These are phyloP conservation scores for Nibea albiflora DNA, from an alignment of 2,113 vertebrate species.

Conservation along the genomic window DNA sequence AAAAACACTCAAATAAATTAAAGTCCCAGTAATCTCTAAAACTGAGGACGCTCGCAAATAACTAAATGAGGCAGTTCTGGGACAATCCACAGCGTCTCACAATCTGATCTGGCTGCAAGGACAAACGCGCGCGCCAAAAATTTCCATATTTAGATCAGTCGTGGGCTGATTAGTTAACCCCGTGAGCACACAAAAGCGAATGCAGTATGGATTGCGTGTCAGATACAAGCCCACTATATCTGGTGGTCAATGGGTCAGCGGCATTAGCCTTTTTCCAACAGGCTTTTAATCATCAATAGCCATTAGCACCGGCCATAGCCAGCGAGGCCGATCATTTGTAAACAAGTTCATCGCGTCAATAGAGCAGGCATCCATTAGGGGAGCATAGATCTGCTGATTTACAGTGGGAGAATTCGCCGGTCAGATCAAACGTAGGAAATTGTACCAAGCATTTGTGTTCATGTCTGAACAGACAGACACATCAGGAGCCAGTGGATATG, in stretches of 20 bases:
- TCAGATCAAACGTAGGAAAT: not conserved
- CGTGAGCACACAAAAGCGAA: not conserved
- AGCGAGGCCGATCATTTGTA: slow-evolving; percentile 65
- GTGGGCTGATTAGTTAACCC: slow-evolving; percentile 33
- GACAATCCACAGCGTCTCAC: slow-evolving; percentile 22
- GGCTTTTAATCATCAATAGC: slow-evolving; percentile 67
- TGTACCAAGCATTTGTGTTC: not conserved
- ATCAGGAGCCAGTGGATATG: slow-evolving; percentile 29
- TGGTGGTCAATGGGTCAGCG: slow-evolving; percentile 39
- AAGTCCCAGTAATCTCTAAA: slow-evolving; percentile 55
- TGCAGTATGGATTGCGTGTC: slow-evolving; percentile 35
- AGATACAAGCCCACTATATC: slow-evolving; percentile 24
- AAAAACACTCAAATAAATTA: slow-evolving; percentile 65
- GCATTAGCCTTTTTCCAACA: slow-evolving; percentile 47
- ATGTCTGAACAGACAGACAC: slow-evolving; percentile 13
- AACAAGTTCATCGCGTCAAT: slow-evolving; percentile 60
- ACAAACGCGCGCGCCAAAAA: slow-evolving; percentile 6
- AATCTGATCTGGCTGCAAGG: slow-evolving; percentile 36
- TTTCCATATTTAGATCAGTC: slow-evolving; percentile 31
- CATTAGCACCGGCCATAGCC: slow-evolving; percentile 68
- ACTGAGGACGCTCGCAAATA: slow-evolving; percentile 27
- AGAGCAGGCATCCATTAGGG: slow-evolving; percentile 49
- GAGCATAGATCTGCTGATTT: slow-evolving; percentile 28
- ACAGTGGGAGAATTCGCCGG: slow-evolving; percentile 1
- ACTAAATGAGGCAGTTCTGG: slow-evolving; percentile 19